Evolutionary conservation across 2,797 vertebrate genomes (phyloP).

Genomic region (Hafferia zeledoni): DNA sequence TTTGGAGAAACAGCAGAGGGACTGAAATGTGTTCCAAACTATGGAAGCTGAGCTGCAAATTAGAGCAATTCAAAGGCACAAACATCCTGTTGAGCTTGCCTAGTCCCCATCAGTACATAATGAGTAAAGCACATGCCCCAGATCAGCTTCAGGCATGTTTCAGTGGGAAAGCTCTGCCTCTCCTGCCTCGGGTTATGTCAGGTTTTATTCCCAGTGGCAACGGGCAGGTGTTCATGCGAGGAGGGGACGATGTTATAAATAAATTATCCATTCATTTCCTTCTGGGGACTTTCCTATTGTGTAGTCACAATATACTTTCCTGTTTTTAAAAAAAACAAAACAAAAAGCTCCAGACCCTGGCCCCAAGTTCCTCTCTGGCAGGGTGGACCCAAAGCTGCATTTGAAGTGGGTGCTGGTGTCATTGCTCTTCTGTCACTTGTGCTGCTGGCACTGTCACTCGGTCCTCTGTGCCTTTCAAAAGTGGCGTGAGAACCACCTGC

Average conservation of each 20-base stretch:
- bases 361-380: not conserved
- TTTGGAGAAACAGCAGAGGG: not conserved
- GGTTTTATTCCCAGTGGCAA: slow-evolving; percentile 30
- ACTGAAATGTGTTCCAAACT: not conserved
- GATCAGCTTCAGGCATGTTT: not conserved
- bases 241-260: slow-evolving; percentile 33
- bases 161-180: slow-evolving; percentile 11
- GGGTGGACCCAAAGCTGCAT: not conserved
- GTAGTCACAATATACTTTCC: slow-evolving; percentile 46
- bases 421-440: not conserved
- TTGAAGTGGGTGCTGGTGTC: not conserved
- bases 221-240: slow-evolving; percentile 20
- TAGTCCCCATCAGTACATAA: not conserved
- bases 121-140: not conserved
- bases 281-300: slow-evolving; percentile 56
- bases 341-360: not conserved
- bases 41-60: not conserved
- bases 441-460: not conserved
- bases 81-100: slow-evolving; percentile 34
- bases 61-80: not conserved
- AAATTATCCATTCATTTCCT: slow-evolving; percentile 58
- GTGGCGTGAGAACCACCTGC: not conserved
- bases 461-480: not conserved
- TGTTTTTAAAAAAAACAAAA: not conserved
- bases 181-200: not conserved